phyloP scores from a whole-genome alignment of 2,888 invertebrate genomes.

The Thymelicus sylvestris region DNA sequence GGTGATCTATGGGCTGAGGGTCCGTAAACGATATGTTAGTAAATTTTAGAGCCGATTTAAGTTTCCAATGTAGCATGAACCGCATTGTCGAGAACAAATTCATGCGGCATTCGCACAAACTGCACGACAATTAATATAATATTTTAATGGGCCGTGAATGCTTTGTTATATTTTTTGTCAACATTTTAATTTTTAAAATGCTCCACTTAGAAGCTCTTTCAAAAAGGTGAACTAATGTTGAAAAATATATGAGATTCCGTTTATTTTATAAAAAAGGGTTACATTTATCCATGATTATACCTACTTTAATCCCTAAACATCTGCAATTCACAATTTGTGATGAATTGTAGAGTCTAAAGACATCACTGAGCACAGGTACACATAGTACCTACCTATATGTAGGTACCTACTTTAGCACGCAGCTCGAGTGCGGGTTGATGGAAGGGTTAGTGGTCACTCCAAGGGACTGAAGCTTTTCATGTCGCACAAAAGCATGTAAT shows the following conservation, averaged over 20 bases:
- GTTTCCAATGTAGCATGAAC: slow-evolving; percentile 72
- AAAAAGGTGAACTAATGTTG: neutral
- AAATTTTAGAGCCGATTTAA: slow-evolving; percentile 79
- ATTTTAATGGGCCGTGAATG: slow-evolving; percentile 66
- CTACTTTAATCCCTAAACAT: too few relatives aligned
- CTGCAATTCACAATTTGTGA: too few relatives aligned
- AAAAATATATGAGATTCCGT: neutral
- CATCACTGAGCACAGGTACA: too few relatives aligned
- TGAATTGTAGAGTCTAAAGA: too few relatives aligned
- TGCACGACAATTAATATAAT: slow-evolving; percentile 57
- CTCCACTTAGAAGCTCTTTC: slow-evolving; percentile 6
- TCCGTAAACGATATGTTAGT: slow-evolving; percentile 76
- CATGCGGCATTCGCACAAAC: slow-evolving; percentile 65
- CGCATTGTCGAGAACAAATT: slow-evolving; percentile 61
- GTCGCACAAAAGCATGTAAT: too few relatives aligned
- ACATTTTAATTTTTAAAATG: slow-evolving; percentile 33
- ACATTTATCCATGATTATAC: too few relatives aligned
- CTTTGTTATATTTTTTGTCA: slow-evolving; percentile 51
- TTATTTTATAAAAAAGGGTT: neutral
- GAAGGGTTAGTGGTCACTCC: too few relatives aligned
- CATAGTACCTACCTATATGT: too few relatives aligned
- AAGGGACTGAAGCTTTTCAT: neutral
- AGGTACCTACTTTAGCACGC: too few relatives aligned
- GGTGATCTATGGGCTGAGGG: slow-evolving; percentile 74
- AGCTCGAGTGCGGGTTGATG: too few relatives aligned